Conservation (phyloP, 2,797 vertebrate species). For the Gymnocypris eckloni region DNA sequence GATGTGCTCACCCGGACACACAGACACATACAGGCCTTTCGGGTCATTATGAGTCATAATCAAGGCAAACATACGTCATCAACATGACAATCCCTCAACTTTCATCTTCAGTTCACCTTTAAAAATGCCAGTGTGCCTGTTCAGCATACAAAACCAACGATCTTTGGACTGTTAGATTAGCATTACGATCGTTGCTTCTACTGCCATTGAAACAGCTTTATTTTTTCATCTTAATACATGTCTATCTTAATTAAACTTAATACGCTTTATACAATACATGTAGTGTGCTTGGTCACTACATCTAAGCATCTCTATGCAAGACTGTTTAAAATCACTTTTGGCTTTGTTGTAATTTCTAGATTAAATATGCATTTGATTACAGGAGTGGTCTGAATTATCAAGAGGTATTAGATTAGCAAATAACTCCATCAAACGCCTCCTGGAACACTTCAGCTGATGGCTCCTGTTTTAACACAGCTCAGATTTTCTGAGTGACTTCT, state of each 20-base stretch:
- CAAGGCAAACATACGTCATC: slow-evolving; percentile 7
- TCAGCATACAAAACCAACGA: neutral
- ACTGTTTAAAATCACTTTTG: no score
- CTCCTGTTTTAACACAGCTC: neutral
- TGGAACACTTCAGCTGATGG: neutral
- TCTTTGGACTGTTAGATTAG: neutral
- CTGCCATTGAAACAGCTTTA: neutral
- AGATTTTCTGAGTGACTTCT: neutral
- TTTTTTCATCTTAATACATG: neutral
- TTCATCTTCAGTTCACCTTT: slow-evolving; percentile 13
- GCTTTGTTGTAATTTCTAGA: neutral
- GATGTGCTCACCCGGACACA: slow-evolving; percentile 22
- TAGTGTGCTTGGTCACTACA: neutral
- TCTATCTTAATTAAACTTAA: no score
- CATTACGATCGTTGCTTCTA: neutral
- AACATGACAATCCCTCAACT: slow-evolving; percentile 34
- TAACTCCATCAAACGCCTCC: neutral
- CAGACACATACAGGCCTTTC: slow-evolving; percentile 39
- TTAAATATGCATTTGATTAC: slow-evolving; percentile 1
- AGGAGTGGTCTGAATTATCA: slow-evolving; percentile 6
- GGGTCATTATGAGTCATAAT: slow-evolving; percentile 48
- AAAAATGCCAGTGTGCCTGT: neutral
- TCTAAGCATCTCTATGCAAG: neutral
- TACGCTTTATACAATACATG: neutral
- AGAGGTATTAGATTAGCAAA: slow-evolving; percentile 21